Conservation (phyloP, 2,888 invertebrate species). For the Rhaphigaster nebulosa region DNA sequence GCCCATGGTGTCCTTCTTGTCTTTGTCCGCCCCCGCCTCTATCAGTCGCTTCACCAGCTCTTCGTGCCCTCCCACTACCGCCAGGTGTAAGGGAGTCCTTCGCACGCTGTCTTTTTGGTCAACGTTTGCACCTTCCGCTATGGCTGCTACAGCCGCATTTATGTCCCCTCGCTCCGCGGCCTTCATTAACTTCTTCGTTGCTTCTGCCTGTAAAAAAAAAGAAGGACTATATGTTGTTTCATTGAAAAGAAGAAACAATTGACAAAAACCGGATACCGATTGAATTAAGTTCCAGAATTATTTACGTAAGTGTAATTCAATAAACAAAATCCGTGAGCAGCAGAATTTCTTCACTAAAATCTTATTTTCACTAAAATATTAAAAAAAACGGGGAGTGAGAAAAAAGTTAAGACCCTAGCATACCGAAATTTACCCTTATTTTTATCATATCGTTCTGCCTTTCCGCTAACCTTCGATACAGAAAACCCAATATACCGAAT, state of each 20-base stretch:
- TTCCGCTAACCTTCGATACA: no score
- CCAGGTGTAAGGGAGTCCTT: neutral
- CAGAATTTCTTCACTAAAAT: no score
- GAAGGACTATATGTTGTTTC: neutral
- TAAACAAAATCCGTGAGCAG: no score
- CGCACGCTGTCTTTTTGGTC: neutral
- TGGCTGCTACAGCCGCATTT: neutral
- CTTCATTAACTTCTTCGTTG: neutral
- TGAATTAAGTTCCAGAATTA: no score
- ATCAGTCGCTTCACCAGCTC: neutral
- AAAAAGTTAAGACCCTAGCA: no score
- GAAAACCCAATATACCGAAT: no score
- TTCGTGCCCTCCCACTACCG: neutral
- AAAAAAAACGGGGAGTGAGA: no score
- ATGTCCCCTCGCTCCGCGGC: neutral
- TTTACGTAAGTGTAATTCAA: no score
- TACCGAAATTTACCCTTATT: no score
- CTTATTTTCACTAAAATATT: no score
- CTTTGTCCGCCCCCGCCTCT: neutral
- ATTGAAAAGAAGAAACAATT: neutral
- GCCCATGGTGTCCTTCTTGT: constrained; percentile 2
- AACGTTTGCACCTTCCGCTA: neutral
- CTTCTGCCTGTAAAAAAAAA: neutral
- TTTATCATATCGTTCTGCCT: no score
- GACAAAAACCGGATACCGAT: no score